Evolutionary conservation across 2,113 vertebrate species (phyloP), one percentile per base, ranked within the genome.

Genomic region (Prionailurus bengalensis): DNA sequence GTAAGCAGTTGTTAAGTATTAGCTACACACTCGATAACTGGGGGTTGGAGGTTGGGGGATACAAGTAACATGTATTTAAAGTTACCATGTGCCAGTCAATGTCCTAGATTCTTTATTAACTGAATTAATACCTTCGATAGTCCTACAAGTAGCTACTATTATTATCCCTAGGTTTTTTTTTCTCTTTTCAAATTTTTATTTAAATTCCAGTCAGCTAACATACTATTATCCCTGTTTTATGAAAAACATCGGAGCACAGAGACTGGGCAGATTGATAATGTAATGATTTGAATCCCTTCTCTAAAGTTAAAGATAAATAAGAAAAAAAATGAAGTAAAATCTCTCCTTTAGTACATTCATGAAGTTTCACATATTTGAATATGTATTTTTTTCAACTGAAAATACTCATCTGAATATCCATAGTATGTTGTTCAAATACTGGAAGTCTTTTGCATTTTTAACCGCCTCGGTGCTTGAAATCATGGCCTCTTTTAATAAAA

Each of bases 401-500:
- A 92, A 87, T 21, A 82, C 7, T 45, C 29, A 29, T 42, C 29
- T 93, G 51, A 87, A 33, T 51, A 39, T 42, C 53, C 11, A 21
- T 2, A 1, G 48, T 17, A 53, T 74, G 21, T 61, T 95, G 21
- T 86, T 74, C 71, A 76, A 61, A 92, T 92, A 71, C 51, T 65
- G 14, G 33, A 86, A 92, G 23, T 4, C 12, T n/a, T 94, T 94
- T 89, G 17, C 25, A 65, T 65, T 95, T 97, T 92, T 31, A 86
- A 9, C 25, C 33, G 1, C 9, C 5, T 78, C 19, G 5, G 3
- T 82, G 33, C n/a, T 95, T 92, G 33, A 83, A 89, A 73, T 80
- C 87, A 68, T n/a, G 8, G 9, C n/a, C 42, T 81, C 31, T 78
- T 94, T 95, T 89, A 97, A 94, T 95, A 86, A 93, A 80, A 71